Percentiles rank a stretch among this genome's conserved stretches.
phyloP scores from a whole-genome alignment of 2,113 vertebrate species.

The Cisticola juncidis region DNA sequence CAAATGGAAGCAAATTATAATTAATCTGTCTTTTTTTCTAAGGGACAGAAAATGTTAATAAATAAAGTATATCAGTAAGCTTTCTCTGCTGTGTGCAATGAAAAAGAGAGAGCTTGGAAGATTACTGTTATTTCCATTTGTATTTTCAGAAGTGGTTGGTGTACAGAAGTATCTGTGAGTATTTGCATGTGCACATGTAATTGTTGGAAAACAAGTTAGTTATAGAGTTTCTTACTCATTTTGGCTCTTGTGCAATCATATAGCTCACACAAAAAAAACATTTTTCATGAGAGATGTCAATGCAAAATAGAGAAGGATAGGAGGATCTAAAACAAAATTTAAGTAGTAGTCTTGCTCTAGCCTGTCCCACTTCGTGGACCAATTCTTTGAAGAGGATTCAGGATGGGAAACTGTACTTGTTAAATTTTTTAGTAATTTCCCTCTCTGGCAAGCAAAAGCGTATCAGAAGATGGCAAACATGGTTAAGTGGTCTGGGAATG shows the following conservation, averaged over 20 bases:
- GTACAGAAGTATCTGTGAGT: not conserved
- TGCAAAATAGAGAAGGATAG: not conserved
- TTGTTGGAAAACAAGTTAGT: not conserved
- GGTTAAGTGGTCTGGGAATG: not conserved
- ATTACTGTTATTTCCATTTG: constrained; percentile 1
- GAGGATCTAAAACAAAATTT: not conserved
- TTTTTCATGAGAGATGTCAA: not conserved
- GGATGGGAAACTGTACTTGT: not conserved
- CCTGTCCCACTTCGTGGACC: not conserved
- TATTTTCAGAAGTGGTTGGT: not conserved
- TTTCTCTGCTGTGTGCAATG: not conserved
- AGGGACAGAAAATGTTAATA: not conserved
- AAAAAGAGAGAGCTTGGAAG: not conserved
- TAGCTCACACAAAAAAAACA: not conserved
- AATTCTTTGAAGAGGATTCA: not conserved
- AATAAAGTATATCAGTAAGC: not conserved
- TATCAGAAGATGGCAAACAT: not conserved
- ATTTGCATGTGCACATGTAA: not conserved
- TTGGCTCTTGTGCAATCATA: not conserved
- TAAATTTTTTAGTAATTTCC: not conserved
- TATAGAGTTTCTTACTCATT: not conserved
- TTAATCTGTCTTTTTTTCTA: constrained; percentile 20
- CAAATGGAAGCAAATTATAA: constrained; percentile 1
- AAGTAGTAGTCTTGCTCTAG: not conserved
- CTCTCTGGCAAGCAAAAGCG: not conserved